Conservation (phyloP, 2,888 invertebrate genomes). For the Aspidiotus destructor region DNA sequence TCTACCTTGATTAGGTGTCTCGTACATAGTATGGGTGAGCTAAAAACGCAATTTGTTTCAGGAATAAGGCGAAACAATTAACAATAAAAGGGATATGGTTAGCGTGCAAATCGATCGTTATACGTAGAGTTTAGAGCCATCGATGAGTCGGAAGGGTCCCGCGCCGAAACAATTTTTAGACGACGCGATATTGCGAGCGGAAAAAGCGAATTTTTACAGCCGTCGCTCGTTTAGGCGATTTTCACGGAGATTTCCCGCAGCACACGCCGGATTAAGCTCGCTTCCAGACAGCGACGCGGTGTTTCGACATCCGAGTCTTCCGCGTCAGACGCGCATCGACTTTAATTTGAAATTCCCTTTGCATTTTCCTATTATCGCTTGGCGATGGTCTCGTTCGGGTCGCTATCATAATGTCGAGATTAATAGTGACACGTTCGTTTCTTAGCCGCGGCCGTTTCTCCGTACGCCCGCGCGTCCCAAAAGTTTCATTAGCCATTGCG, state of each 20-base stretch:
- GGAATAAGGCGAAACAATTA: too few species aligned
- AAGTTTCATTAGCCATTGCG: conserved; percentile 1
- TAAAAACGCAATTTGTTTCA: too few species aligned
- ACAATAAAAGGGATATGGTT: too few species aligned
- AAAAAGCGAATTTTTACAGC: background rate
- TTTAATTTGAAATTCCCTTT: conserved; percentile 4
- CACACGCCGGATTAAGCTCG: background rate
- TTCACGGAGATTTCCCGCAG: background rate
- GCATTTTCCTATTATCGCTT: background rate
- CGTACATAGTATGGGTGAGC: too few species aligned
- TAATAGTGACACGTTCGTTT: conserved; percentile 2
- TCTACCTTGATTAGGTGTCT: too few species aligned
- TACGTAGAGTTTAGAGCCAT: too few species aligned
- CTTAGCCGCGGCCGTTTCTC: background rate
- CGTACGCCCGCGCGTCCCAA: background rate
- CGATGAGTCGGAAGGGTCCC: background rate
- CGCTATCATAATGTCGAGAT: background rate
- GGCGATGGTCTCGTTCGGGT: background rate
- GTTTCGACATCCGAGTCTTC: background rate
- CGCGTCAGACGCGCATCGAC: background rate
- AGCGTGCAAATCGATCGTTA: too few species aligned
- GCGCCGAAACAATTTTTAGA: background rate
- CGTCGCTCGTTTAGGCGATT: conserved; percentile 2
- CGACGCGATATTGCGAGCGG: background rate
- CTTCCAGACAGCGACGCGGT: background rate